Percentiles rank a stretch among this genome's conserved stretches.
phyloP scores from a whole-genome alignment of 2,113 vertebrate genomes.

The Chaetura pelagica region DNA sequence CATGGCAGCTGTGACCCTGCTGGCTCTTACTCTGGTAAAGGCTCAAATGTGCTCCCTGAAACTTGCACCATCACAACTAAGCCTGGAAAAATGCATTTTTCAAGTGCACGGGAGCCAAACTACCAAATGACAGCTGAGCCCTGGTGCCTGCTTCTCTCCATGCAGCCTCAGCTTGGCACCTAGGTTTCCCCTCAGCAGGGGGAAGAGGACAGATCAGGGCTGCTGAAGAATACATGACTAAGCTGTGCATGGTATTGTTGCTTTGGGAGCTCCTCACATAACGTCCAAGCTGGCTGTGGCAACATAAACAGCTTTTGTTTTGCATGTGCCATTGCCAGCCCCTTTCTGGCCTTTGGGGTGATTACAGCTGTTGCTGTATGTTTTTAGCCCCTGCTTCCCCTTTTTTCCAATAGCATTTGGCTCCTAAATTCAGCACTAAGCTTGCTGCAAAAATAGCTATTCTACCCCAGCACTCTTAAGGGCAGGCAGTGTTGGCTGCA shows the following conservation, averaged over 20 bases:
- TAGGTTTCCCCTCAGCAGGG: neutral
- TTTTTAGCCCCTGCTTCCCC: rapidly evolving
- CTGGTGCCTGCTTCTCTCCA: neutral
- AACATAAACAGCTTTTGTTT: neutral
- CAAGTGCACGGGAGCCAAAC: neutral
- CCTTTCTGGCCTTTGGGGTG: neutral
- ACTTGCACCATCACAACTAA: neutral
- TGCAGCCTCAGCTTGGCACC: neutral
- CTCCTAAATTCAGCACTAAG: neutral
- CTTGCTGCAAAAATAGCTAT: neutral
- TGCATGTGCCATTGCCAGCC: neutral
- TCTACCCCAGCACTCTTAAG: neutral
- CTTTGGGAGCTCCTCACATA: rapidly evolving
- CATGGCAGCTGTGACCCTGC: neutral
- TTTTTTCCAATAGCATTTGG: neutral
- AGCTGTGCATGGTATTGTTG: rapidly evolving
- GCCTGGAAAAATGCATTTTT: neutral
- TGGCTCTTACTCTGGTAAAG: neutral
- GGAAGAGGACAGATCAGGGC: neutral
- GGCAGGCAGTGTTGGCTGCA: neutral
- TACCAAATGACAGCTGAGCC: neutral
- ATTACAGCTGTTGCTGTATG: neutral
- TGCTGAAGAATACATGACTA: neutral
- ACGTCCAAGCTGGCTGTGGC: neutral
- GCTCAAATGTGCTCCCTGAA: neutral